These are phyloP conservation scores for Hippocampus kuda DNA, from an alignment of 2,797 vertebrate genomes.

Conservation along the genomic window DNA sequence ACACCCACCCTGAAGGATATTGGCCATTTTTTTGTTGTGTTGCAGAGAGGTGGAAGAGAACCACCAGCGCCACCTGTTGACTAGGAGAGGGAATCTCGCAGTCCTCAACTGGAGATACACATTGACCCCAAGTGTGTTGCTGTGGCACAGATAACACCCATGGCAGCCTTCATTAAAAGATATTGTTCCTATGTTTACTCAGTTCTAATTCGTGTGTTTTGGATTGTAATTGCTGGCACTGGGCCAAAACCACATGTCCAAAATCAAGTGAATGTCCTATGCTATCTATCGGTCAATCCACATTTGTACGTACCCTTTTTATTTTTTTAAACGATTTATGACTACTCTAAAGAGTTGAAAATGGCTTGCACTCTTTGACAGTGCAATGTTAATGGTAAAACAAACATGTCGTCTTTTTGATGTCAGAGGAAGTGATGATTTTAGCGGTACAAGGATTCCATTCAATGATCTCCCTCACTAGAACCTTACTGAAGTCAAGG, in stretches of 20 bases:
- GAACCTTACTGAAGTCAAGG: constrained; percentile 15
- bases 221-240: constrained; percentile 1
- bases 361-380: no score
- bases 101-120: constrained; percentile 31
- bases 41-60: constrained; percentile 68
- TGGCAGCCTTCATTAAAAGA: constrained; percentile 27
- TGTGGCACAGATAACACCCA: constrained; percentile 18
- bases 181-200: constrained; percentile 8
- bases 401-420: no score
- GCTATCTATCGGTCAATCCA: no score
- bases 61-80: constrained; percentile 90
- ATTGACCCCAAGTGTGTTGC: constrained; percentile 19
- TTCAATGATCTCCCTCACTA: constrained; percentile 11
- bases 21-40: constrained; percentile 6
- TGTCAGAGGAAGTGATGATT: no score
- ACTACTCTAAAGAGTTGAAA: no score
- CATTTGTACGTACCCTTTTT: no score
- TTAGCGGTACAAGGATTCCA: neutral
- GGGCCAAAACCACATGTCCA: no score
- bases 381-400: no score
- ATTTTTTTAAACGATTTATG: no score
- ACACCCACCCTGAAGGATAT: neutral
- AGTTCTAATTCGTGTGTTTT: constrained; percentile 6
- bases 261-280: no score
- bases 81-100: constrained; percentile 58